Conservation (phyloP, 1,140 invertebrate species). For the Linepithema humile region DNA sequence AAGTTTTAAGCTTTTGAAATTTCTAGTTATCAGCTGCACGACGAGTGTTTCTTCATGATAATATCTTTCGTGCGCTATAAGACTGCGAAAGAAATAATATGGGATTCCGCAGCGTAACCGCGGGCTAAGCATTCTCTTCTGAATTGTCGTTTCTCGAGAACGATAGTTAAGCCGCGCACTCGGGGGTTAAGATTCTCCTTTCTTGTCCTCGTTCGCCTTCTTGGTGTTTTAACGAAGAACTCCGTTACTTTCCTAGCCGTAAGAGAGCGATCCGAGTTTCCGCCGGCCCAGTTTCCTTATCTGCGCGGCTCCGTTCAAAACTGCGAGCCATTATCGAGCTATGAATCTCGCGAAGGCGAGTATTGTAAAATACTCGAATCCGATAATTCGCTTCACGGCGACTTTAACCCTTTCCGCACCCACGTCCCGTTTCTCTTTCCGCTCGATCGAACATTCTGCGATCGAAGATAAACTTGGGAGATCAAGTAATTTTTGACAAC, state of each 20-base stretch:
- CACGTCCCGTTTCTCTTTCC: constrained; percentile 14
- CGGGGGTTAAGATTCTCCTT: neutral
- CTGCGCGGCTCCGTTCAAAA: constrained; percentile 24
- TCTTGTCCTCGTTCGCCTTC: constrained; percentile 10
- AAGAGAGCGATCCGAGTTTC: constrained; percentile 34
- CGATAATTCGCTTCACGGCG: constrained; percentile 19
- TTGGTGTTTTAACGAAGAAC: constrained; percentile 68
- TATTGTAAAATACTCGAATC: constrained; percentile 19
- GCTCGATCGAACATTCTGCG: neutral
- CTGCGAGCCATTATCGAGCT: constrained; percentile 35
- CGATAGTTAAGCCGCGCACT: constrained; percentile 65
- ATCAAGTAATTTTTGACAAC: neutral
- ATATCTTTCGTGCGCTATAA: neutral
- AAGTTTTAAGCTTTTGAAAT: too few relatives aligned
- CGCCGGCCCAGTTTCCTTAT: constrained; percentile 68
- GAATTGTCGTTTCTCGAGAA: constrained; percentile 50
- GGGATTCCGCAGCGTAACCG: neutral
- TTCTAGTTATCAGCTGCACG: neutral
- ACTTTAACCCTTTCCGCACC: constrained; percentile 16
- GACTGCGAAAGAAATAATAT: neutral
- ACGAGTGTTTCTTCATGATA: neutral
- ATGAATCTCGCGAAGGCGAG: constrained; percentile 27
- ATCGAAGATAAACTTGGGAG: neutral
- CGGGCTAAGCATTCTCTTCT: constrained; percentile 24
- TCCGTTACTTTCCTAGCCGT: constrained; percentile 32